Percentiles rank a stretch among this genome's conserved stretches.
Evolutionary conservation across 2,113 vertebrate species (phyloP).

Genomic region (Oncorhynchus mykiss): DNA sequence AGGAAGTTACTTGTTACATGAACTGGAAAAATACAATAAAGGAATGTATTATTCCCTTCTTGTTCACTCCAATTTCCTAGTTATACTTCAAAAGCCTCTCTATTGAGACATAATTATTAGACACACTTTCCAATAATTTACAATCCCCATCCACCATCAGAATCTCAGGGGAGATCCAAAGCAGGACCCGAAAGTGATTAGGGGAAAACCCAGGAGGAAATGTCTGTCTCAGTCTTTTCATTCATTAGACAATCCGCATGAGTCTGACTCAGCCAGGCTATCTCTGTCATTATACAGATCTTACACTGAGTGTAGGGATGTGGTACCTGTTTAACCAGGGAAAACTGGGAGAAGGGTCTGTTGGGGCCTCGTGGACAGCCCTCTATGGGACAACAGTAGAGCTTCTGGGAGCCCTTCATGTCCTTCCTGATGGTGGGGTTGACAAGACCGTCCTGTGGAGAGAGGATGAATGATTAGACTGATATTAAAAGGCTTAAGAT

Average conservation of each 20-base stretch:
- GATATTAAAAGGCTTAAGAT: no score
- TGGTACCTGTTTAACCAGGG: slow-evolving; percentile 94
- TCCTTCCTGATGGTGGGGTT: slow-evolving; percentile 92
- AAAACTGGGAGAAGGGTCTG: slow-evolving; percentile 97
- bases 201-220: neutral
- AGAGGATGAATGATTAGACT: neutral
- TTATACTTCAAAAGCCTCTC: no score
- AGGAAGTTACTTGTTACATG: no score
- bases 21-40: no score
- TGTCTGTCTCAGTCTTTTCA: neutral
- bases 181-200: neutral
- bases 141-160: neutral
- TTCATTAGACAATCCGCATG: neutral
- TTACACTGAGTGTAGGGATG: neutral
- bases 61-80: no score
- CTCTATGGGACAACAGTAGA: slow-evolving; percentile 98
- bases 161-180: neutral
- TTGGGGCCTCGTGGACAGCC: slow-evolving; percentile 93
- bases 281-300: neutral
- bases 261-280: neutral
- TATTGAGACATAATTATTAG: no score
- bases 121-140: no score
- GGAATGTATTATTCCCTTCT: no score
- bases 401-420: slow-evolving; percentile 88
- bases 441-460: slow-evolving; percentile 83